Conservation (phyloP, 2,888 invertebrate species). For the Callosobruchus maculatus region DNA sequence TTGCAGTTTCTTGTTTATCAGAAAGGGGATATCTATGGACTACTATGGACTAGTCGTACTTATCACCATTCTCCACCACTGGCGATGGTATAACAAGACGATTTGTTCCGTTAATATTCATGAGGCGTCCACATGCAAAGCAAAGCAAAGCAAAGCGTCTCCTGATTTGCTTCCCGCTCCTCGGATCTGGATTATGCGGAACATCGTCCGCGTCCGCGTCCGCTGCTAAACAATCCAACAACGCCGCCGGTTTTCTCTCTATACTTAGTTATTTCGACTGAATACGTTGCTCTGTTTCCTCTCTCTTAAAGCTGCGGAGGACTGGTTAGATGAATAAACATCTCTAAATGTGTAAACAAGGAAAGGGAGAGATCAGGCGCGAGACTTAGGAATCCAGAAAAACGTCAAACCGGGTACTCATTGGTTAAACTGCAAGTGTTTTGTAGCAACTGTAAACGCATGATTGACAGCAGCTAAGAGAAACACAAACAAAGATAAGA, state of each 20-base stretch:
- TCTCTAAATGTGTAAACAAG: not conserved
- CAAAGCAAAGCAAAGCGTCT: conserved; percentile 35
- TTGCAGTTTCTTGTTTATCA: too few species aligned
- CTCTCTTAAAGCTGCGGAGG: not conserved
- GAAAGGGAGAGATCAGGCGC: not conserved
- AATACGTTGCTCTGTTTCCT: not conserved
- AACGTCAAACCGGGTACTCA: too few species aligned
- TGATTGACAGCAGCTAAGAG: too few species aligned
- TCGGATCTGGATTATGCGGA: conserved; percentile 38
- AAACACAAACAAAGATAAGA: too few species aligned
- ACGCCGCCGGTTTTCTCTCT: conserved; percentile 6
- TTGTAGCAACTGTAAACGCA: too few species aligned
- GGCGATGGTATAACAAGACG: conserved; percentile 16
- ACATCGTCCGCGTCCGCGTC: too few species aligned
- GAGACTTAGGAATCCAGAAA: too few species aligned
- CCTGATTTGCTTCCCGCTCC: conserved; percentile 45
- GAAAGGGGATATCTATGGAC: too few species aligned
- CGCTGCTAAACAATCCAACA: conserved; percentile 30
- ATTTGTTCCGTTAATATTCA: conserved; percentile 45
- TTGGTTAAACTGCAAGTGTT: too few species aligned
- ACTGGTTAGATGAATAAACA: not conserved
- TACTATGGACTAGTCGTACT: too few species aligned
- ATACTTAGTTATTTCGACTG: not conserved
- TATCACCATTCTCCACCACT: conserved; percentile 10
- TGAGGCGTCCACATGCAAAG: conserved; percentile 47